Percentiles rank a stretch among this genome's conserved stretches.
These are phyloP conservation scores for Gymnodraco acuticeps DNA, from an alignment of 2,797 vertebrate species.

Conservation along the genomic window DNA sequence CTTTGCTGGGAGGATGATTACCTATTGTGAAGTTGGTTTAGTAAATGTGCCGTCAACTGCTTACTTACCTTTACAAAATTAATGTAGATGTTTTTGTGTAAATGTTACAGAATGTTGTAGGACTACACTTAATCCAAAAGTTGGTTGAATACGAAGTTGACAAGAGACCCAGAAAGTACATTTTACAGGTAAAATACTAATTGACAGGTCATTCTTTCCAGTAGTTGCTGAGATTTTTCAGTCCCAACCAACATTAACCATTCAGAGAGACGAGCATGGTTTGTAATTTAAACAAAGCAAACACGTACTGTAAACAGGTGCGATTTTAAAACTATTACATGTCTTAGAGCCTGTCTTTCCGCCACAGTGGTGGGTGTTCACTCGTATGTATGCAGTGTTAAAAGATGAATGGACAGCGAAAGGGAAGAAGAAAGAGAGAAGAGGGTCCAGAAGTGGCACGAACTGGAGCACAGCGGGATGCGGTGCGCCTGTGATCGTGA, in stretches of 20 bases:
- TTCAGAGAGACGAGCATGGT: neutral
- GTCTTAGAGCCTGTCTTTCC: constrained; percentile 18
- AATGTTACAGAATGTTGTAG: neutral
- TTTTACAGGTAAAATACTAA: neutral
- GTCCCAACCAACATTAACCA: neutral
- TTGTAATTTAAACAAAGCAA: constrained; percentile 13
- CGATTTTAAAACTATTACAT: constrained; percentile 7
- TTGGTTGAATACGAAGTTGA: neutral
- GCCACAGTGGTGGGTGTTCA: constrained; percentile 21
- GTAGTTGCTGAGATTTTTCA: neutral
- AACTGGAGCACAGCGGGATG: constrained; percentile 28
- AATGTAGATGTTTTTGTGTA: neutral
- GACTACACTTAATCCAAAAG: neutral
- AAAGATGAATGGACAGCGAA: constrained; percentile 66
- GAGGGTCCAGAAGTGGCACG: constrained; percentile 11
- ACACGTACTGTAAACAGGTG: neutral
- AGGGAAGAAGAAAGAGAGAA: constrained; percentile 16
- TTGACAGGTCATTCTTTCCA: neutral
- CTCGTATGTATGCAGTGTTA: constrained; percentile 38
- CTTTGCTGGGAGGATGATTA: constrained; percentile 50
- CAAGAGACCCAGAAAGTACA: neutral
- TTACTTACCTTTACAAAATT: neutral
- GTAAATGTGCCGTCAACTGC: constrained; percentile 25
- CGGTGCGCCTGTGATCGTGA: constrained; percentile 23
- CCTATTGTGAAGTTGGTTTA: constrained; percentile 49